phyloP scores from a whole-genome alignment of 2,888 invertebrate genomes.

The Lasioglossum vierecki region DNA sequence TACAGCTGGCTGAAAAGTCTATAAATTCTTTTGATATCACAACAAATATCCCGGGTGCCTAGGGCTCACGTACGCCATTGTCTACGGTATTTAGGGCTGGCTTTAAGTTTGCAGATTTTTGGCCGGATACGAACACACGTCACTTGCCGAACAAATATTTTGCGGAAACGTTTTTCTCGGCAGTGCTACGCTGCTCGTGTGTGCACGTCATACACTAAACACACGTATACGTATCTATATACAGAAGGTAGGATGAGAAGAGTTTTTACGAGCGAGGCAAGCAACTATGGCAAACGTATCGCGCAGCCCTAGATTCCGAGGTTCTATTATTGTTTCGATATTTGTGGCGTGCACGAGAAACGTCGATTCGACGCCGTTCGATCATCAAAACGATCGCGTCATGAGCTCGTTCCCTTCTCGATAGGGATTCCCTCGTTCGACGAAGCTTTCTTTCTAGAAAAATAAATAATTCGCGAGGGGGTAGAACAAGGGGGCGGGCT shows the following conservation, averaged over 20 bases:
- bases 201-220: not conserved
- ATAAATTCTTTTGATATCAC: not conserved
- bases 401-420: not conserved
- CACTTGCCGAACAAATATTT: conserved; percentile 30
- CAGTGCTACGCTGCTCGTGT: not conserved
- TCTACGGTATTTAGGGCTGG: conserved; percentile 4
- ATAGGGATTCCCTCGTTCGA: not conserved
- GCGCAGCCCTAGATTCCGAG: not conserved
- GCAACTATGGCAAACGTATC: conserved; percentile 37
- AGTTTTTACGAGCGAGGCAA: conserved; percentile 34
- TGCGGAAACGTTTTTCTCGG: not conserved
- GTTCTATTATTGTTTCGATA: conserved; percentile 41
- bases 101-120: conserved; percentile 34
- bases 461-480: conserved; percentile 14
- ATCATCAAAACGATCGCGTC: conserved; percentile 13
- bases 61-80: conserved; percentile 10
- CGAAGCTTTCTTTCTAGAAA: not conserved
- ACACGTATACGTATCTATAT: not conserved
- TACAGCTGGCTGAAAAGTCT: not conserved
- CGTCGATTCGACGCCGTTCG: conserved; percentile 31
- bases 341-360: conserved; percentile 22
- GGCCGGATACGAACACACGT: conserved; percentile 20
- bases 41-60: conserved; percentile 13
- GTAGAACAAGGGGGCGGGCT: not conserved
- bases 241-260: not conserved